Conservation (phyloP, 2,888 invertebrate species). For the Chironomus tentans region DNA sequence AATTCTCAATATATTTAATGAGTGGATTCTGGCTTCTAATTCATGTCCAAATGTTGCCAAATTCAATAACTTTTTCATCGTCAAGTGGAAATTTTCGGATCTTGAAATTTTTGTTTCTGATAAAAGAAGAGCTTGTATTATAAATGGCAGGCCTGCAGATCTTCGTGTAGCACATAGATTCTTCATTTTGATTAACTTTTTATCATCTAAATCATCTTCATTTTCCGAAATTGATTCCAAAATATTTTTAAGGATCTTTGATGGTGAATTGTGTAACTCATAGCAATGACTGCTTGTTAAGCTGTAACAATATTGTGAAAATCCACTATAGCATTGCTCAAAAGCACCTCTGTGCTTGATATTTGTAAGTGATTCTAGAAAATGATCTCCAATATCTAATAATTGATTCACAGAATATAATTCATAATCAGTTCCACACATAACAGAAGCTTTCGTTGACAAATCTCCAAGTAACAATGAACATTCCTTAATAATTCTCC, state of each 20-base stretch:
- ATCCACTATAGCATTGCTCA: constrained; percentile 78
- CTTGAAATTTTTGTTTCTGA: constrained; percentile 59
- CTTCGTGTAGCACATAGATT: constrained; percentile 69
- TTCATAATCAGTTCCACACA: no score
- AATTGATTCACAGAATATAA: constrained; percentile 38
- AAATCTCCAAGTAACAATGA: constrained; percentile 61
- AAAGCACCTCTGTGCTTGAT: constrained; percentile 96
- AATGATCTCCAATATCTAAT: constrained; percentile 54
- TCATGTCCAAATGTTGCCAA: constrained; percentile 30
- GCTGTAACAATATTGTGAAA: constrained; percentile 61
- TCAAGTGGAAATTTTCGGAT: constrained; percentile 48
- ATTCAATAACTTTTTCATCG: constrained; percentile 48
- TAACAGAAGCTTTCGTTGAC: constrained; percentile 45
- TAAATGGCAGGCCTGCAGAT: constrained; percentile 90
- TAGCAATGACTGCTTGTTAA: constrained; percentile 44
- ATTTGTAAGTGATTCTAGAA: constrained; percentile 55
- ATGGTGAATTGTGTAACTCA: constrained; percentile 50
- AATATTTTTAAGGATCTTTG: constrained; percentile 54
- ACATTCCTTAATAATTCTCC: constrained; percentile 89
- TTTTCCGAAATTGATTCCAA: constrained; percentile 48
- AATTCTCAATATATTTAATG: constrained; percentile 77
- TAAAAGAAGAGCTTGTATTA: constrained; percentile 68
- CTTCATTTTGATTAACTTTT: constrained; percentile 29
- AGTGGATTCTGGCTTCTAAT: constrained; percentile 58
- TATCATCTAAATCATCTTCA: constrained; percentile 35